Evolutionary conservation across 2,888 invertebrate species (phyloP).

Genomic region (Hirtodrosophila histrioides): DNA sequence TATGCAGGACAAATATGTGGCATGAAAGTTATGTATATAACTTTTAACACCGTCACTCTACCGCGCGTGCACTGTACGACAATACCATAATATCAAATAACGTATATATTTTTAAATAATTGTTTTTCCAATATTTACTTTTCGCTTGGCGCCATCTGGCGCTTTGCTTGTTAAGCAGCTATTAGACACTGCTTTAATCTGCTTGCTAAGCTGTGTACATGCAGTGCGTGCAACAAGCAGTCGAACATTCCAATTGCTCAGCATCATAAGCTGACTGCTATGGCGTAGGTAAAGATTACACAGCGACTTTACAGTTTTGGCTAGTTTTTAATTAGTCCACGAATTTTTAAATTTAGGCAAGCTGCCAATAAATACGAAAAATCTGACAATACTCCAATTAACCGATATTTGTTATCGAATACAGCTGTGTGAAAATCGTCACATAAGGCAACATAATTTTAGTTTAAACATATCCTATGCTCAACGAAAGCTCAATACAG

Average conservation of each 20-base stretch:
- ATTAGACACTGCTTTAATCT: conserved; percentile 1
- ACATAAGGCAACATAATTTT: neutral
- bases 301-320: too few species aligned
- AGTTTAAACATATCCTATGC: neutral
- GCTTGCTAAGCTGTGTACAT: neutral
- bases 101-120: too few species aligned
- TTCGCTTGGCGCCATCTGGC: conserved; percentile 17
- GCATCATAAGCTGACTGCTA: conserved; percentile 20
- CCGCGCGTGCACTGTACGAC: too few species aligned
- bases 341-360: too few species aligned
- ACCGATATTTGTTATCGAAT: conserved; percentile 8
- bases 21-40: too few species aligned
- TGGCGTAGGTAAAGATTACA: neutral
- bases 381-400: neutral
- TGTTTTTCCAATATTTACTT: too few species aligned
- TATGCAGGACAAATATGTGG: too few species aligned
- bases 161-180: neutral
- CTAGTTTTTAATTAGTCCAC: too few species aligned
- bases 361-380: neutral
- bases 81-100: too few species aligned
- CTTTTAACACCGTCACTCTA: too few species aligned
- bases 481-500: conserved; percentile 39
- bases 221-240: neutral
- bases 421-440: too few species aligned
- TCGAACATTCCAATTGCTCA: neutral